Evolutionary conservation across 1,140 invertebrate genomes (phyloP).

Genomic region (Brachionus plicatilis): DNA sequence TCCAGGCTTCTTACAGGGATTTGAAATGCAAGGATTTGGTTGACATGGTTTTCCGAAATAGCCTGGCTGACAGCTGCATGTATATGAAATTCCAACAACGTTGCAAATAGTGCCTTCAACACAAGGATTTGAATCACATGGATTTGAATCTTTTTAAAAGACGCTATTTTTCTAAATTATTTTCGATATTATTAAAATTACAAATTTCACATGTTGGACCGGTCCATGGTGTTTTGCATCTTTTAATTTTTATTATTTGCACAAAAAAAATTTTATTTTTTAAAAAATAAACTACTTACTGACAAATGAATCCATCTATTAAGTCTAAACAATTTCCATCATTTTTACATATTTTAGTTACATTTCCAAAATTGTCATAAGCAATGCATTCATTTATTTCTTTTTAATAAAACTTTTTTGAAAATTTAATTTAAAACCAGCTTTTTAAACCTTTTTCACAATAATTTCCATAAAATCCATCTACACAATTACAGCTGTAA

Average conservation of each 20-base stretch:
- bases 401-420: not conserved
- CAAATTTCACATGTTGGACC: not conserved
- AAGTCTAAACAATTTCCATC: conserved; percentile 33
- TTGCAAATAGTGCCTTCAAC: conserved; percentile 2
- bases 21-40: conserved; percentile 17
- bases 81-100: not conserved
- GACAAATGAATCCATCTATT: conserved; percentile 53
- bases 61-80: not conserved
- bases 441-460: conserved; percentile 9
- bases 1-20: not conserved
- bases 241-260: not conserved
- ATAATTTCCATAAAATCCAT: conserved; percentile 5
- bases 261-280: too few species aligned
- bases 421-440: not conserved
- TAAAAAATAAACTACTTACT: conserved; percentile 51
- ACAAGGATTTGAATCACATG: conserved; percentile 31
- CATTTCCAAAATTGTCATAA: not conserved
- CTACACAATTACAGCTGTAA: not conserved
- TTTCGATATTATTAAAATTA: not conserved
- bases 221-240: not conserved
- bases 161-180: too few species aligned
- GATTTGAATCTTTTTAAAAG: not conserved
- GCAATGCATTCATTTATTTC: conserved; percentile 30
- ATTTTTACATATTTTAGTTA: conserved; percentile 20
- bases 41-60: conserved; percentile 25